phyloP scores from a whole-genome alignment of 2,888 invertebrate species.

The Perdita meconis region DNA sequence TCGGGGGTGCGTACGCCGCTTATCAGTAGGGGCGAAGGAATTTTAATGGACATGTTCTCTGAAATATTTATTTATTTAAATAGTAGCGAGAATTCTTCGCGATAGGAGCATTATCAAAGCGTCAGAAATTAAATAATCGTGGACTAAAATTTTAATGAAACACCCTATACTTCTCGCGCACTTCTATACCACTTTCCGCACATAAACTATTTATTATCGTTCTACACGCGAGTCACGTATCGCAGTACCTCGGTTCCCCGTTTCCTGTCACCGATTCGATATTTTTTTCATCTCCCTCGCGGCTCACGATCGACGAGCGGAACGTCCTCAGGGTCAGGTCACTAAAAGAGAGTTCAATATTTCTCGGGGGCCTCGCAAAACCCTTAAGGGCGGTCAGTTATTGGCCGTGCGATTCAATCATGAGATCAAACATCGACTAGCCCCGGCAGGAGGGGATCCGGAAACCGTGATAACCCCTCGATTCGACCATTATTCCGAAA shows the following conservation, averaged over 20 bases:
- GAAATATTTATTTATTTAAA: too few relatives aligned
- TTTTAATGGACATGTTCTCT: too few relatives aligned
- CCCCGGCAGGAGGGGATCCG: conserved; percentile 26
- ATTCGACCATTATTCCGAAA: conserved; percentile 49
- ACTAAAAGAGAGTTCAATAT: conserved; percentile 68
- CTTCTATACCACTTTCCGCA: not conserved
- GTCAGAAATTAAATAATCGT: too few relatives aligned
- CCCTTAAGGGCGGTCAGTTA: conserved; percentile 76
- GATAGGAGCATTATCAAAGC: too few relatives aligned
- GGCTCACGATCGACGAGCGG: conserved; percentile 4
- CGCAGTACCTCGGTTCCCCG: not conserved
- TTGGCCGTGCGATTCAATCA: conserved; percentile 77
- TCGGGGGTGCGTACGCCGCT: not conserved
- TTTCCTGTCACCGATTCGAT: conserved; percentile 15
- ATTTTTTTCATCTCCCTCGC: not conserved
- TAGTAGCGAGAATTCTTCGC: too few relatives aligned
- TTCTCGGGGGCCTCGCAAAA: conserved; percentile 71
- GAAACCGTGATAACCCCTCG: conserved; percentile 48
- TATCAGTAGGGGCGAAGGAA: too few relatives aligned
- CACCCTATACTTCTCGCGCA: too few relatives aligned
- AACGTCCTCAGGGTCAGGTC: conserved; percentile 52
- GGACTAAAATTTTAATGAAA: too few relatives aligned
- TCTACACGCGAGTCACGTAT: not conserved
- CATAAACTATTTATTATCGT: not conserved
- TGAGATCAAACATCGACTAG: conserved; percentile 73